A percentile compares a stretch with the other conserved stretches of the same genome.
phyloP scores from a whole-genome alignment of 2,888 invertebrate genomes.

The Thelaira solivaga region DNA sequence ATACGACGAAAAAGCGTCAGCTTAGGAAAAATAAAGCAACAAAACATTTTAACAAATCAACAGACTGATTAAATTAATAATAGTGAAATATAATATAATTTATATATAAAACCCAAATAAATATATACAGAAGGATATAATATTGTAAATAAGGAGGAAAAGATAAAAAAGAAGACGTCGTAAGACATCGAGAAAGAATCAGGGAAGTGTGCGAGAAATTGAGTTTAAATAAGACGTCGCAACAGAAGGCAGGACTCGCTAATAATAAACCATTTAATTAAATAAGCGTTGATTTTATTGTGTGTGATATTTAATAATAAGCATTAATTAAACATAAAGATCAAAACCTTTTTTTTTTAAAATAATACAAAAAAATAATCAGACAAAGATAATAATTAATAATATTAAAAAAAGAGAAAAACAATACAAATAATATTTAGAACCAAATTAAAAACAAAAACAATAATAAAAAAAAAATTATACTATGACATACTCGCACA shows the following conservation, averaged over 20 bases:
- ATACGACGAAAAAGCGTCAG: slow-evolving; percentile 67
- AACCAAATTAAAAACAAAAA: slow-evolving; percentile 44
- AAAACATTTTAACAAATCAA: slow-evolving; percentile 74
- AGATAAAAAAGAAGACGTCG: slow-evolving; percentile 58
- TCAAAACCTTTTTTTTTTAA: slow-evolving; percentile 63
- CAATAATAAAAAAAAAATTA: slow-evolving; percentile 56
- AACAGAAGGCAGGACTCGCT: slow-evolving; percentile 38
- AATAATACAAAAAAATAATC: slow-evolving; percentile 56
- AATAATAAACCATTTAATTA: slow-evolving; percentile 60
- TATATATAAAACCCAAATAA: slow-evolving; percentile 68
- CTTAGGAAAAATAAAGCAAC: slow-evolving; percentile 68
- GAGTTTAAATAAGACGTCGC: slow-evolving; percentile 3
- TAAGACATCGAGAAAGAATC: slow-evolving; percentile 39
- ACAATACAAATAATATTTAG: slow-evolving; percentile 33
- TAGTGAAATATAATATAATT: slow-evolving; percentile 68
- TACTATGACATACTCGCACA: slow-evolving; percentile 77
- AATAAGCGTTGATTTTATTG: slow-evolving; percentile 75
- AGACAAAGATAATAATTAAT: slow-evolving; percentile 48
- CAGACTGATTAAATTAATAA: slow-evolving; percentile 74
- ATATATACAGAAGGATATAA: slow-evolving; percentile 67
- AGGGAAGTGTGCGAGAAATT: slow-evolving; percentile 15
- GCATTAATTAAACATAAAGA: slow-evolving; percentile 71
- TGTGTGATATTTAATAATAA: slow-evolving; percentile 77
- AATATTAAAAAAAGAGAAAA: slow-evolving; percentile 46
- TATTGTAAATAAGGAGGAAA: slow-evolving; percentile 66